A percentile compares a stretch with the other conserved stretches of the same genome.
These are phyloP conservation scores for Potamarius usumacintae DNA, from an alignment of 2,113 vertebrate genomes.

Conservation along the genomic window DNA sequence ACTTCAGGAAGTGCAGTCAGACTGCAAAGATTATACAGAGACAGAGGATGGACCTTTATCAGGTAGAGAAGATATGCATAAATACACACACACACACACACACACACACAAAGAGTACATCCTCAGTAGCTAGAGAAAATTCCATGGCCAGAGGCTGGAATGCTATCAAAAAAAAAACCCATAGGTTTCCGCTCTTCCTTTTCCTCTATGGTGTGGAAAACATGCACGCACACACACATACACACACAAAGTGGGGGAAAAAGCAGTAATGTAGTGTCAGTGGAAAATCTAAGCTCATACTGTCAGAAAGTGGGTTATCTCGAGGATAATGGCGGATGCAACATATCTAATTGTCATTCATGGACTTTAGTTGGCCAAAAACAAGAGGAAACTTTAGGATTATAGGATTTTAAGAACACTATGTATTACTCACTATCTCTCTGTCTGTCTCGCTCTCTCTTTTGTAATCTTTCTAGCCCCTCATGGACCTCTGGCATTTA, in stretches of 20 bases:
- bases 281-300: conserved; percentile 49
- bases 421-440: not conserved
- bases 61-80: conserved; percentile 68
- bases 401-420: conserved; percentile 12
- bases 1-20: conserved; percentile 68
- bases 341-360: conserved; percentile 2
- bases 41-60: conserved; percentile 73
- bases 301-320: conserved; percentile 26
- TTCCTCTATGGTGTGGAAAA: conserved; percentile 50
- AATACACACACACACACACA: conserved; percentile 12
- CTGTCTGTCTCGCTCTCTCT: not conserved
- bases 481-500: conserved; percentile 2
- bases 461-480: not conserved
- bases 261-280: conserved; percentile 22
- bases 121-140: not conserved
- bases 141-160: conserved; percentile 12
- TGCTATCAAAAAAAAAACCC: conserved; percentile 56
- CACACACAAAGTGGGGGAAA: conserved; percentile 33
- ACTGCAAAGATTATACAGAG: conserved; percentile 64
- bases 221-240: conserved; percentile 19
- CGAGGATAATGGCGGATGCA: conserved; percentile 7
- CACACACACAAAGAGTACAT: conserved; percentile 17
- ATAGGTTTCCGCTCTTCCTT: conserved; percentile 61
- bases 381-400: conserved; percentile 31
- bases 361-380: conserved; percentile 11